Base-by-base conservation (phyloP, 2,797 vertebrate genomes). In the Sebastes trivittatus region DNA sequence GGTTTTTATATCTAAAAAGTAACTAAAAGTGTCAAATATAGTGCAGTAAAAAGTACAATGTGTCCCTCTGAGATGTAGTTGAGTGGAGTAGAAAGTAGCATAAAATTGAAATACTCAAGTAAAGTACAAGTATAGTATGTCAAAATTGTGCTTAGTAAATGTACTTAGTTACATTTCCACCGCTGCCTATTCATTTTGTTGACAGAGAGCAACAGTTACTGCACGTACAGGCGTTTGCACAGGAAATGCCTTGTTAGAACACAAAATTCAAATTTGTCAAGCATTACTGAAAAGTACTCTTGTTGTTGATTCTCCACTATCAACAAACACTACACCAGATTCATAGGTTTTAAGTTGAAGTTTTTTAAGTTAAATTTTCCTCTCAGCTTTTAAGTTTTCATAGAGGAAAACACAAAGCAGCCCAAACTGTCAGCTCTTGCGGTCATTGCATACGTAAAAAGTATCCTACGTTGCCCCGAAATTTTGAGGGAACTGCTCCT, bases 401-500 rank as follows among this genome's bases (percentile, higher is more conserved):
- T 20, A 60, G 14, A 62, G 34, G 14, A 36, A 55, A 46, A 58
- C 22, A 66, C 59, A 69, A 63, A 46, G 52, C 32, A 68, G 46
- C 25, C 34, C 61, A 22, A 62, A 70, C 42, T 52, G 6, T 58
- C 25, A 5, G 2, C 55, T 80, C 20, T 36, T 68, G 46, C 60
- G 46, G 27, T 75, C 46, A 60, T 14, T 18, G 61, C 32, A 42
- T 42, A 66, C 16, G 14, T 38, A 42, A 42, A 16, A 42, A 6
- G 38, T 42, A 38, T 54, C 3, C 9, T 16, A 22, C 6, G 56
- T 78, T 62, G n/a, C 42, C 32, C 0, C 5, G 30, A 11, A 30
- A 42, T 56, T 70, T 65, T 65, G n/a, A 75, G 54, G 56, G n/a
- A 60, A 8, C 14, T 32, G 46, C 14, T 1, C 64, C 46, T 82